Evolutionary conservation across 2,888 invertebrate species (phyloP).

Genomic region (Melanophora roralis): DNA sequence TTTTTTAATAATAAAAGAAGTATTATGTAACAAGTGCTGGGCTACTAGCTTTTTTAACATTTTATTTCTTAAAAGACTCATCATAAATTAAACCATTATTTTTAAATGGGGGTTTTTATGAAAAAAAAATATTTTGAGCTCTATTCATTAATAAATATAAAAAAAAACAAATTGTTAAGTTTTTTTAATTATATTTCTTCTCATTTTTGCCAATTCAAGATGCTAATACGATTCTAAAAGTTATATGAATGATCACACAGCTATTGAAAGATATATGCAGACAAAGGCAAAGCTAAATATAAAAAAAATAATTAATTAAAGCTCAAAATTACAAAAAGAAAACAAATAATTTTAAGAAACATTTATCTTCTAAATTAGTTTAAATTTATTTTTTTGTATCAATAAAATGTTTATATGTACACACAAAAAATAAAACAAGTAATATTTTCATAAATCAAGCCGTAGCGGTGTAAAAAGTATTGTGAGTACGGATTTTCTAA

Average conservation of each 20-base stretch:
- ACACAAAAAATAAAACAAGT: no score
- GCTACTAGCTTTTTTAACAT: background rate
- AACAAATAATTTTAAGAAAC: conserved; percentile 27
- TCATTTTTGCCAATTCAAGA: background rate
- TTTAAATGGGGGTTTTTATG: conserved; percentile 12
- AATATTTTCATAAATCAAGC: no score
- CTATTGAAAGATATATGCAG: background rate
- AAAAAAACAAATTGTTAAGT: no score
- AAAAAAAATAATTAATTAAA: no score
- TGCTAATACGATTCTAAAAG: conserved; percentile 19
- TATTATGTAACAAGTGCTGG: background rate
- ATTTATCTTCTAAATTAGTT: conserved; percentile 49
- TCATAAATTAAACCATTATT: conserved; percentile 28
- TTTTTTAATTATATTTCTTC: background rate
- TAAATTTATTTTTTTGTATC: conserved; percentile 24
- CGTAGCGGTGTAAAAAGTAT: no score
- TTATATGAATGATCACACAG: background rate
- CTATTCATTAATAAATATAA: conserved; percentile 15
- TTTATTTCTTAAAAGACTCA: background rate
- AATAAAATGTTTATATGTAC: no score
- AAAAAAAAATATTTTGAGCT: background rate
- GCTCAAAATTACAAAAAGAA: no score
- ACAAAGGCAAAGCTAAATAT: background rate
- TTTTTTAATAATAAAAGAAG: background rate
- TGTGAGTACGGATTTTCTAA: no score